Evolutionary conservation across 2,888 invertebrate species (phyloP).

Genomic region (Lypha dubia): DNA sequence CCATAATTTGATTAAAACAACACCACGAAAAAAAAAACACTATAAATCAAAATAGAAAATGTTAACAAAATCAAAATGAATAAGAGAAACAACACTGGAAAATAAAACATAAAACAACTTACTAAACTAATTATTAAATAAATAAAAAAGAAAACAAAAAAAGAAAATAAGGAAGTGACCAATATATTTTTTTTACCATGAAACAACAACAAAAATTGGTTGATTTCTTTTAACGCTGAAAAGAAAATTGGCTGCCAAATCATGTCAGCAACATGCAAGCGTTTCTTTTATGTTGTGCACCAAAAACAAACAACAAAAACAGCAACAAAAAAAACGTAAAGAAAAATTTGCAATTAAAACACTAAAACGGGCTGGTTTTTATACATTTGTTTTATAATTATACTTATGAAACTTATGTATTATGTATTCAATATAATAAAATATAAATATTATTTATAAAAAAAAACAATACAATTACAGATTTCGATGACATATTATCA

Average conservation of each 20-base stretch:
- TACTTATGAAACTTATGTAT: constrained; percentile 18
- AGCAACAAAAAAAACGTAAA: background rate
- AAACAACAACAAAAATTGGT: constrained; percentile 23
- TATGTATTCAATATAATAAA: background rate
- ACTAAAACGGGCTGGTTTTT: constrained; percentile 28
- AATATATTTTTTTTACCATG: constrained; percentile 50
- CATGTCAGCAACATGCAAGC: constrained; percentile 34
- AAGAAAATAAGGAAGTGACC: constrained; percentile 72
- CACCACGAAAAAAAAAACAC: constrained; percentile 54
- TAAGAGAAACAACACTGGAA: constrained; percentile 58
- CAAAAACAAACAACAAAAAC: constrained; percentile 6
- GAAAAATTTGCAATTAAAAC: constrained; percentile 27
- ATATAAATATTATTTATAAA: background rate
- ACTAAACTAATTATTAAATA: constrained; percentile 76
- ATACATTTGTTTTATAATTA: constrained; percentile 8
- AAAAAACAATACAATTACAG: no score
- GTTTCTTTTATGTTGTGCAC: constrained; percentile 14
- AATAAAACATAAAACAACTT: constrained; percentile 72
- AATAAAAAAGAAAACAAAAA: constrained; percentile 32
- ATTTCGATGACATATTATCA: no score
- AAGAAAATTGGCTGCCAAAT: constrained; percentile 62
- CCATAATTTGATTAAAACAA: constrained; percentile 65
- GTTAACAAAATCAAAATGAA: constrained; percentile 59
- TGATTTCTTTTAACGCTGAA: constrained; percentile 20
- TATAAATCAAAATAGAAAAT: constrained; percentile 76